Base-by-base conservation (phyloP, 2,113 vertebrate species). In the Zootoca vivipara region DNA sequence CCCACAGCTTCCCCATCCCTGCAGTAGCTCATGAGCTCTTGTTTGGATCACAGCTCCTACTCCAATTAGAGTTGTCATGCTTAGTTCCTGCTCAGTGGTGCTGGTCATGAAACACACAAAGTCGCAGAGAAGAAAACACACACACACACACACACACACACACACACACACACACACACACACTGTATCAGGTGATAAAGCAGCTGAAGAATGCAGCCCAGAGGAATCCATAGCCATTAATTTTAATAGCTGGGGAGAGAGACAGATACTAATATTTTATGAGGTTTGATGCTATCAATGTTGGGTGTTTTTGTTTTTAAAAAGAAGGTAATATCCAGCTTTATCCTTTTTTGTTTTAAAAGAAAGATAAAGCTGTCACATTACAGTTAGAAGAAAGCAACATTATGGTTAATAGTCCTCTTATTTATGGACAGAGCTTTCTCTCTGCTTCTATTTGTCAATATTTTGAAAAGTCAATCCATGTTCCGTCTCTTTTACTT, bases 181-280 rank as follows among this genome's bases (percentile, higher is more conserved):
- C 80, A 33, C 83, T 70, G 89, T 92, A 89, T 79, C 86, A 42
- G 30, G 40, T 82, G 87, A 93, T 95, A 95, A 96, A 95, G 94
- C 87, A 86, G 95, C 90, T 91, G 94, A 95, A 94, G 93, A 95
- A 90, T 90, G 89, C 83, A 88, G 91, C 90, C 93, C 92, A 94
- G 93, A 95, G 93, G 93, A 91, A 94, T 94, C 93, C 85, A 83
- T 87, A 94, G 92, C 93, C 95, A 95, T 97, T 97, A 96, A 95
- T 96, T 97, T 97, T 97, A 96, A 97, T 95, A 93, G 93, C 95
- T 79, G 13, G 62, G 92, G 90, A 95, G 93, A 88, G 90, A 95
- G 93, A 88, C 95, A 96, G 97, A 96, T 93, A 94, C 93, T 96
- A 96, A 96, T 97, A 96, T 96, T 96, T 97, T 97, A 97, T 95